These are phyloP conservation scores for Lithophane leautieri DNA, from an alignment of 2,888 invertebrate genomes.

Conservation along the genomic window DNA sequence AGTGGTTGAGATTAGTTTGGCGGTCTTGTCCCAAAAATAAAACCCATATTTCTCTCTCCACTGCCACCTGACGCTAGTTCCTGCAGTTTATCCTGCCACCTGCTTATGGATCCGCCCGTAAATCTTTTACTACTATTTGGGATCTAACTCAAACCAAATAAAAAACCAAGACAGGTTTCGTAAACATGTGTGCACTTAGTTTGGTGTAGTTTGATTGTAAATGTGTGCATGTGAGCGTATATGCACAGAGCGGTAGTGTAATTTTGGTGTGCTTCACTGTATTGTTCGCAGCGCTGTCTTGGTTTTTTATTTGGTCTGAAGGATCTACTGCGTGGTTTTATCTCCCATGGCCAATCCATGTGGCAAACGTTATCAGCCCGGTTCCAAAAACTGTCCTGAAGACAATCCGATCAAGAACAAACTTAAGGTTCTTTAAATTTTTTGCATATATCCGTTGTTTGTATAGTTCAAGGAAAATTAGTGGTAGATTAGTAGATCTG, in stretches of 20 bases:
- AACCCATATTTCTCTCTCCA: not conserved
- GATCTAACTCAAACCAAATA: no score
- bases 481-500: slow-evolving; percentile 16
- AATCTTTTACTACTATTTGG: not conserved
- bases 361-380: not conserved
- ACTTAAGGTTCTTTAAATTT: slow-evolving; percentile 8
- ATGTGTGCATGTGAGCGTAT: no score
- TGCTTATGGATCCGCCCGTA: not conserved
- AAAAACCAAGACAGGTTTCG: no score
- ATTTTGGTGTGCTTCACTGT: no score
- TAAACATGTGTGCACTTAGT: no score
- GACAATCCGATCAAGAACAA: slow-evolving; percentile 10
- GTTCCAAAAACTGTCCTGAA: not conserved
- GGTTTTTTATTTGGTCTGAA: not conserved
- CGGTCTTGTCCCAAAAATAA: not conserved
- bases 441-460: slow-evolving; percentile 2
- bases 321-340: not conserved
- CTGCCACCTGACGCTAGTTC: not conserved
- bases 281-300: no score
- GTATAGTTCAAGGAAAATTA: slow-evolving; percentile 42
- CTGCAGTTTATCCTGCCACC: no score
- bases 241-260: no score
- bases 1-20: not conserved
- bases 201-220: no score
- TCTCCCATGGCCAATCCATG: not conserved